Evolutionary conservation across 2,113 vertebrate species (phyloP).

Genomic region (Isurus oxyrinchus): DNA sequence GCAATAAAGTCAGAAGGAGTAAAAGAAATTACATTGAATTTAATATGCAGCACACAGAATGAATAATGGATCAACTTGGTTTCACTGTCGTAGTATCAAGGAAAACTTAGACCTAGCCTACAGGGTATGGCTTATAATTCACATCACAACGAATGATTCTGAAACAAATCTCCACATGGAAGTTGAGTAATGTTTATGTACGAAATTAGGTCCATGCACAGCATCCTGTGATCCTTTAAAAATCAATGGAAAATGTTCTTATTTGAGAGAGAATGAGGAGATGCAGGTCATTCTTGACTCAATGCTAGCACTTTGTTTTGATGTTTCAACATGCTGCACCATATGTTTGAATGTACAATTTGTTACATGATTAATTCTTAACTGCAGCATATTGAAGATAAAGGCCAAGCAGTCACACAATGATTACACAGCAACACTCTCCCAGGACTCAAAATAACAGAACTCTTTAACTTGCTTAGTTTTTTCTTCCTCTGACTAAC

Average conservation of each 20-base stretch:
- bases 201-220: background rate
- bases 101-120: background rate
- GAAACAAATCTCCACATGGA: background rate
- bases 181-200: background rate
- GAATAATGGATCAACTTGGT: background rate
- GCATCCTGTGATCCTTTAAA: background rate
- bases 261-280: background rate
- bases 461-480: background rate
- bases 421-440: background rate
- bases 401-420: background rate
- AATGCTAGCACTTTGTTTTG: conserved; percentile 10
- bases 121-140: background rate
- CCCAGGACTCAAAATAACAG: background rate
- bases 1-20: background rate
- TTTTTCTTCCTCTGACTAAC: background rate
- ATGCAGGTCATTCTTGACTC: background rate
- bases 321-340: conserved; percentile 2
- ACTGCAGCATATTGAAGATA: background rate
- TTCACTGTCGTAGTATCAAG: background rate
- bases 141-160: background rate
- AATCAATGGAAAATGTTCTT: background rate
- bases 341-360: conserved; percentile 7
- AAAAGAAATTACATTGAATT: background rate
- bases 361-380: background rate
- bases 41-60: background rate